Evolutionary conservation across 2,888 invertebrate species (phyloP).

Genomic region (Drosophila leonis): DNA sequence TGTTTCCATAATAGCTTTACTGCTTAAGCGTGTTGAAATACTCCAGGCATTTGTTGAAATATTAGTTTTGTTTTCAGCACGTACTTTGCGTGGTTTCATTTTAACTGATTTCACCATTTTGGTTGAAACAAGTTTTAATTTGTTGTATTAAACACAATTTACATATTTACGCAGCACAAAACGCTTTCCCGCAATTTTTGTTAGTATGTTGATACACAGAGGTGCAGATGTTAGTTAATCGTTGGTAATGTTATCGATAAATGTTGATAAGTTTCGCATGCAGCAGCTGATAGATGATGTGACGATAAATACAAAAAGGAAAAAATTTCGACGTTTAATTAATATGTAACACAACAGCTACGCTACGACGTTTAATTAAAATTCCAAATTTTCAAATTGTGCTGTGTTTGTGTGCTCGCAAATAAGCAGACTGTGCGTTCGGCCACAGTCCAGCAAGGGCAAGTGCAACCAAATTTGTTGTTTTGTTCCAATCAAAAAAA

Average conservation of each 20-base stretch:
- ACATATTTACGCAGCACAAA: background rate
- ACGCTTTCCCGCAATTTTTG: slow-evolving; percentile 45
- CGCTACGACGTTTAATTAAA: slow-evolving; percentile 63
- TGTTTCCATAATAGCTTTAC: background rate
- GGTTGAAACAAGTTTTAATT: background rate
- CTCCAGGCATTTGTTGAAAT: background rate
- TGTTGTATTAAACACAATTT: background rate
- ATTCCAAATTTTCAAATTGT: slow-evolving; percentile 64
- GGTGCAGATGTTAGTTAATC: slow-evolving; percentile 34
- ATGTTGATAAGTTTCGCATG: slow-evolving; percentile 29
- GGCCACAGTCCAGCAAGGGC: slow-evolving; percentile 55
- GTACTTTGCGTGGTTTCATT: background rate
- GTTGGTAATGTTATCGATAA: slow-evolving; percentile 43
- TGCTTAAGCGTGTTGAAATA: background rate
- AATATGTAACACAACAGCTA: slow-evolving; percentile 63
- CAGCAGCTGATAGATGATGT: slow-evolving; percentile 71
- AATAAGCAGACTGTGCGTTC: slow-evolving; percentile 41
- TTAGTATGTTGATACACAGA: background rate
- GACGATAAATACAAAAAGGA: slow-evolving; percentile 69
- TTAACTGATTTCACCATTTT: slow-evolving; percentile 46
- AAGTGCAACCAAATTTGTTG: slow-evolving; percentile 47
- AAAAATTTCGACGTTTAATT: slow-evolving; percentile 63
- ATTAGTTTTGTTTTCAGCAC: background rate
- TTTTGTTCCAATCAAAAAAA: slow-evolving; percentile 26
- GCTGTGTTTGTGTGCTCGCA: slow-evolving; percentile 52